These are phyloP conservation scores for Spongilla lacustris DNA, from an alignment of 37 sponge, comb jelly and placozoan species.

Conservation along the genomic window DNA sequence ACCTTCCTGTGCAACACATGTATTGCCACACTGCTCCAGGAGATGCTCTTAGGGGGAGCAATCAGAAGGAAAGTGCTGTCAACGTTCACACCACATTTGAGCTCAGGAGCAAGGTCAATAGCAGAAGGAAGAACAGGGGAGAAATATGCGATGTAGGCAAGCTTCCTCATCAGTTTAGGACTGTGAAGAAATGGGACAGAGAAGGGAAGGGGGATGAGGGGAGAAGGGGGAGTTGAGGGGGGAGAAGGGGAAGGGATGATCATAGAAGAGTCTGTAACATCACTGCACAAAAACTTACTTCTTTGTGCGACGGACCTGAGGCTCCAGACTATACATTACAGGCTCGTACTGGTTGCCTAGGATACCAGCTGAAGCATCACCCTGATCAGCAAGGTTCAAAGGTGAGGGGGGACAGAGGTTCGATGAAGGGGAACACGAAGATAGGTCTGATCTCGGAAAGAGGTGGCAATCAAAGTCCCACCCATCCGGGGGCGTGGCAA, in stretches of 20 bases:
- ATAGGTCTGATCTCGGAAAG: background rate
- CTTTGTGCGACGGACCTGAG: background rate
- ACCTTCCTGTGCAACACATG: slow-evolving; percentile 63
- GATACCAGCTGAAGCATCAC: background rate
- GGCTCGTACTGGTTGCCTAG: background rate
- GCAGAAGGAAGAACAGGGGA: slow-evolving; percentile 30
- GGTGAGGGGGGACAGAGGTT: too few relatives aligned
- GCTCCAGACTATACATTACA: background rate
- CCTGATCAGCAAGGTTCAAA: too few relatives aligned
- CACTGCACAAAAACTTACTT: background rate
- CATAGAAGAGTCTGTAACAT: background rate
- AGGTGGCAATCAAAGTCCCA: background rate
- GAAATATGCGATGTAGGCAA: slow-evolving; percentile 31
- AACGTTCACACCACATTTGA: background rate
- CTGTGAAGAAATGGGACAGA: background rate
- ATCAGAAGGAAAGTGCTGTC: slow-evolving; percentile 21
- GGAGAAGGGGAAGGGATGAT: background rate
- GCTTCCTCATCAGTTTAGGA: background rate
- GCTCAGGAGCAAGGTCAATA: background rate
- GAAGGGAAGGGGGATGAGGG: slow-evolving; percentile 6
- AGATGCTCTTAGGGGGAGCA: slow-evolving; percentile 42
- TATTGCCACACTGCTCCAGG: slow-evolving; percentile 65
- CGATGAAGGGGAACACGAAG: too few relatives aligned
- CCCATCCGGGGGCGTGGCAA: background rate
- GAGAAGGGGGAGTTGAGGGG: background rate